A percentile compares a stretch with the other conserved stretches of the same genome.
Evolutionary conservation across 1,140 invertebrate genomes (phyloP).

Genomic region (Drosophila simulans): DNA sequence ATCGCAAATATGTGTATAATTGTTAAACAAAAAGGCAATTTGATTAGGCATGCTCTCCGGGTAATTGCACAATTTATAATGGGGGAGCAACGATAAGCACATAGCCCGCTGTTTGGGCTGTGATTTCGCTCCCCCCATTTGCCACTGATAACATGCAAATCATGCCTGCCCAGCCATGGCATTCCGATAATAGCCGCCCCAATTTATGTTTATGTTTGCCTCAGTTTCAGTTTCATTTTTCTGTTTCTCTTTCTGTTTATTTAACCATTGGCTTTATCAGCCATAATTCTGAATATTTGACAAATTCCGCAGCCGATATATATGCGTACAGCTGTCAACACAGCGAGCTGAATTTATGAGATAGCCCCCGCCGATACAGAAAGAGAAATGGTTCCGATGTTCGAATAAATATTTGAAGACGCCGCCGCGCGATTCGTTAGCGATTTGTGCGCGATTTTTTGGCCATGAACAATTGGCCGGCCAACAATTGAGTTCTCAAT

Average conservation of each 20-base stretch:
- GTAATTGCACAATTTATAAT: constrained; percentile 46
- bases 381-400: constrained; percentile 41
- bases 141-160: constrained; percentile 35
- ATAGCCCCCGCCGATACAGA: constrained; percentile 22
- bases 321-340: constrained; percentile 54
- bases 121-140: constrained; percentile 20
- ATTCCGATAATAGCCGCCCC: constrained; percentile 23
- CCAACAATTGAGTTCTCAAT: constrained; percentile 3
- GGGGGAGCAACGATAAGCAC: constrained; percentile 30
- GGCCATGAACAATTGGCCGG: constrained; percentile 1
- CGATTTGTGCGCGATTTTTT: constrained; percentile 34
- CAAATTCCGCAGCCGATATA: constrained; percentile 43
- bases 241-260: constrained; percentile 38
- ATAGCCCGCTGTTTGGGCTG: constrained; percentile 9
- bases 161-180: constrained; percentile 3
- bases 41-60: constrained; percentile 36
- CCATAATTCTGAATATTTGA: constrained; percentile 59
- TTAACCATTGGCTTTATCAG: constrained; percentile 49
- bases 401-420: constrained; percentile 30
- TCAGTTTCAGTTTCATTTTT: constrained; percentile 28
- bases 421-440: constrained; percentile 23
- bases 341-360: constrained; percentile 56
- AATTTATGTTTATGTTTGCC: constrained; percentile 35
- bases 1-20: constrained; percentile 32
- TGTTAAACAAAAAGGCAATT: constrained; percentile 35